phyloP scores from a whole-genome alignment of 30 jellyfish, hydroid and myxozoan species.

The Catostylus mosaicus region DNA sequence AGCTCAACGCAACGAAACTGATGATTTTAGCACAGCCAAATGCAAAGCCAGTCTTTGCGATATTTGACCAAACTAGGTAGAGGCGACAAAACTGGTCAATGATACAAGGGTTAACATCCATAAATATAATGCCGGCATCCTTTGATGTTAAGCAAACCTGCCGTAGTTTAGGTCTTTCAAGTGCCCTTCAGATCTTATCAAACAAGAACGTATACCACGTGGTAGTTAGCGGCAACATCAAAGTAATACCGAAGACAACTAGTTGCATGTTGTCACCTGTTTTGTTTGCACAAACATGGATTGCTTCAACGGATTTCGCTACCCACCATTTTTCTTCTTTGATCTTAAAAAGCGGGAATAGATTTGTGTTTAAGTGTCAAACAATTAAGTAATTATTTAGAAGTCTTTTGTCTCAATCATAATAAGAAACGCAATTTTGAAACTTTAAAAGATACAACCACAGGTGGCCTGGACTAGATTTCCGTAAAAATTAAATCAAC shows the following conservation, averaged over 20 bases:
- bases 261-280: slow-evolving; percentile 35
- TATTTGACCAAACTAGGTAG: background rate
- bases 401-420: background rate
- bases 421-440: background rate
- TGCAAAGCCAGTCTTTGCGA: background rate
- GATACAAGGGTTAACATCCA: background rate
- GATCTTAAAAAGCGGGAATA: background rate
- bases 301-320: slow-evolving; percentile 19
- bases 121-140: slow-evolving; percentile 44
- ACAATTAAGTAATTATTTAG: background rate
- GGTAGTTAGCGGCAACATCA: slow-evolving; percentile 47
- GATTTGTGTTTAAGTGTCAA: background rate
- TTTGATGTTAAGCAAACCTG: slow-evolving; percentile 43
- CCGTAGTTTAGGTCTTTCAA: slow-evolving; percentile 30
- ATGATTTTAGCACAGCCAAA: no score
- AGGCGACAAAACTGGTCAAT: background rate
- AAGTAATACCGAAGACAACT: slow-evolving; percentile 17
- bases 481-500: background rate
- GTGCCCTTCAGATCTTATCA: slow-evolving; percentile 52
- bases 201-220: slow-evolving; percentile 2
- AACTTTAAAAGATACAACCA: background rate
- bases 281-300: background rate
- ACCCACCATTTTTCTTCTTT: slow-evolving; percentile 1
- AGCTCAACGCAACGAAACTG: no score
- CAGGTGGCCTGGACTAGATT: background rate